Evolutionary conservation across 2,888 invertebrate genomes (phyloP).

Genomic region (Temnothorax rugatulus): DNA sequence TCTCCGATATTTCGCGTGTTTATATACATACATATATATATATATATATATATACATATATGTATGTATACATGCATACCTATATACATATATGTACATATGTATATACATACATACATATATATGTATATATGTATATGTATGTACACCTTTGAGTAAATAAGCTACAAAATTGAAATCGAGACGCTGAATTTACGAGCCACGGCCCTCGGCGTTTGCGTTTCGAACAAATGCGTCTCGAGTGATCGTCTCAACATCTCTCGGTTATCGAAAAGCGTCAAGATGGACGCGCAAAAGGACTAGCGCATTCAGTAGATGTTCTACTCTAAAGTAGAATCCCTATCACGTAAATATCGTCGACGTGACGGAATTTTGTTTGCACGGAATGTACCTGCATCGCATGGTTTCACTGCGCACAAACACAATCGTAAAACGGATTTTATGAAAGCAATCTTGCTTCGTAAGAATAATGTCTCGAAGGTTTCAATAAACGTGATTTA

Average conservation of each 20-base stretch:
- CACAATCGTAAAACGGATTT: conserved; percentile 24
- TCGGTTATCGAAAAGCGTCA: conserved; percentile 19
- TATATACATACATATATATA: neutral
- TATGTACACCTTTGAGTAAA: conserved; percentile 54
- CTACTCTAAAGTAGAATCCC: neutral
- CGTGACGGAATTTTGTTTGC: conserved; percentile 41
- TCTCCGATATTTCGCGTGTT: neutral
- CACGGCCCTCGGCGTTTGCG: conserved; percentile 53
- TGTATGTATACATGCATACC: neutral
- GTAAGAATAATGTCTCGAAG: neutral
- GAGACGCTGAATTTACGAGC: conserved; percentile 56
- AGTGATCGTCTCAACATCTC: neutral
- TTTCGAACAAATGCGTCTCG: conserved; percentile 15
- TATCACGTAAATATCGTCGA: conserved; percentile 38
- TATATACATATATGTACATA: neutral
- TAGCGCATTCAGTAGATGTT: neutral
- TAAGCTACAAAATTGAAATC: conserved; percentile 73
- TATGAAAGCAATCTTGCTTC: neutral
- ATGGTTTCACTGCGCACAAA: conserved; percentile 12
- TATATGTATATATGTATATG: neutral
- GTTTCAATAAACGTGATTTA: neutral
- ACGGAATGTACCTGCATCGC: neutral
- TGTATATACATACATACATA: no score
- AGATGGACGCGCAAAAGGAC: neutral
- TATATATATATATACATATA: neutral